Conservation (phyloP, 53 echinoderm and acorn worm genomes). For the Stichopus horrens region DNA sequence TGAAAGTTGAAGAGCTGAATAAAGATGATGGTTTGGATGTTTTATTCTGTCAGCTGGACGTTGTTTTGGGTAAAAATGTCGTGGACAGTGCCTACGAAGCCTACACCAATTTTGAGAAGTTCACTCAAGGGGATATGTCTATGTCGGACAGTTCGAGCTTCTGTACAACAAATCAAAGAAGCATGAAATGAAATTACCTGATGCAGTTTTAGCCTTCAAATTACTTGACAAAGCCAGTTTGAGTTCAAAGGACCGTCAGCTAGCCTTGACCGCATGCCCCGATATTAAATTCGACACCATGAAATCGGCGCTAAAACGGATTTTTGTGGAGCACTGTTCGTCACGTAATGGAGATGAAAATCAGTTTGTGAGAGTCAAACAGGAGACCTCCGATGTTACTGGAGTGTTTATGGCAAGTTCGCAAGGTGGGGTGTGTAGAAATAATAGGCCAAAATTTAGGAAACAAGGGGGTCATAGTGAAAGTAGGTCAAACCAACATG, state of each 20-base stretch:
- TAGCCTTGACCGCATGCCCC: conserved; percentile 40
- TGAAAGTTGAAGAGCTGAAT: neutral
- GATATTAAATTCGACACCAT: conserved; percentile 43
- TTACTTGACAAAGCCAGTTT: conserved; percentile 31
- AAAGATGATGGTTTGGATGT: neutral
- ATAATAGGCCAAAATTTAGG: conserved; percentile 9
- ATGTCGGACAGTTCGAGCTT: conserved; percentile 26
- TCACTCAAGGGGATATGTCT: neutral
- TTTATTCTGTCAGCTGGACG: conserved; percentile 10
- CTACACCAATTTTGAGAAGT: neutral
- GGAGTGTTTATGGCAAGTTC: conserved; percentile 1
- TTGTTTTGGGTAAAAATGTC: neutral
- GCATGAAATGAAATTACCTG: conserved; percentile 21
- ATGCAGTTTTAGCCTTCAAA: conserved; percentile 33
- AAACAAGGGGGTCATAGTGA: neutral
- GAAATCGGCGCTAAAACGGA: conserved; percentile 43
- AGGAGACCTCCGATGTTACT: conserved; percentile 1
- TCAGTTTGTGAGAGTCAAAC: conserved; percentile 9
- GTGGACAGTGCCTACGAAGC: conserved; percentile 38
- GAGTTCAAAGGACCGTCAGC: conserved; percentile 24
- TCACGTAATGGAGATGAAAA: neutral
- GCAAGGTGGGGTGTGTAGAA: neutral
- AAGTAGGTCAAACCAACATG: neutral
- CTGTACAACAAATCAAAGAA: conserved; percentile 13
- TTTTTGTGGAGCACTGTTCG: conserved; percentile 19